Percentiles rank a stretch among this genome's conserved stretches.
Evolutionary conservation across 1,140 invertebrate genomes (phyloP).

Genomic region (Drosophila carrolli): DNA sequence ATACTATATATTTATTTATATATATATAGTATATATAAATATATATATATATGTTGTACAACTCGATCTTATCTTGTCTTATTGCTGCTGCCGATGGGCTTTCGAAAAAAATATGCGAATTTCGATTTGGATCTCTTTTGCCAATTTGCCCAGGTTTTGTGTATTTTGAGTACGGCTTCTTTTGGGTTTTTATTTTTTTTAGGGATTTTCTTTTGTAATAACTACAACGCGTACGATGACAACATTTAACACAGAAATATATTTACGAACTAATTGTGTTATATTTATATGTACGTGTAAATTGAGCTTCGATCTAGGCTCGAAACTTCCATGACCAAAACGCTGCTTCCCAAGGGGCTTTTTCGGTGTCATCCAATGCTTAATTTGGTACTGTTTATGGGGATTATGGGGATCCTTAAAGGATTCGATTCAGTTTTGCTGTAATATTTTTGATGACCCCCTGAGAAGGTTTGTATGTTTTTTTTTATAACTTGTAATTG

Average conservation of each 20-base stretch:
- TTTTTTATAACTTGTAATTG: slow-evolving; percentile 56
- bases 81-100: slow-evolving; percentile 35
- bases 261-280: slow-evolving; percentile 76
- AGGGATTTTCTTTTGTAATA: slow-evolving; percentile 59
- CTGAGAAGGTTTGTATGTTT: slow-evolving; percentile 7
- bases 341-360: slow-evolving; percentile 7
- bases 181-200: slow-evolving; percentile 7
- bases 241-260: slow-evolving; percentile 84
- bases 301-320: slow-evolving; percentile 33
- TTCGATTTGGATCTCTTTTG: slow-evolving; percentile 14
- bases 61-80: slow-evolving; percentile 51
- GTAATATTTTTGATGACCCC: slow-evolving; percentile 2
- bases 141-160: slow-evolving; percentile 7
- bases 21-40: slow-evolving; percentile 24
- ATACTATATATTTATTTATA: slow-evolving; percentile 43
- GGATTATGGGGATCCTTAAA: slow-evolving; percentile 7
- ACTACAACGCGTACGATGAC: slow-evolving; percentile 84
- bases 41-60: slow-evolving; percentile 59
- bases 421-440: slow-evolving; percentile 9
- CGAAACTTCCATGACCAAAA: slow-evolving; percentile 25
- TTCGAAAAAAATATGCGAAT: slow-evolving; percentile 34
- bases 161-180: slow-evolving; percentile 9
- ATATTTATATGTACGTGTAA: slow-evolving; percentile 48
- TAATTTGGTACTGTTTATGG: not conserved
- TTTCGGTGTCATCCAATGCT: not conserved